Percentiles rank a stretch among this genome's conserved stretches.
phyloP scores from a whole-genome alignment of 2,888 invertebrate genomes.

The Sympetrum striolatum region DNA sequence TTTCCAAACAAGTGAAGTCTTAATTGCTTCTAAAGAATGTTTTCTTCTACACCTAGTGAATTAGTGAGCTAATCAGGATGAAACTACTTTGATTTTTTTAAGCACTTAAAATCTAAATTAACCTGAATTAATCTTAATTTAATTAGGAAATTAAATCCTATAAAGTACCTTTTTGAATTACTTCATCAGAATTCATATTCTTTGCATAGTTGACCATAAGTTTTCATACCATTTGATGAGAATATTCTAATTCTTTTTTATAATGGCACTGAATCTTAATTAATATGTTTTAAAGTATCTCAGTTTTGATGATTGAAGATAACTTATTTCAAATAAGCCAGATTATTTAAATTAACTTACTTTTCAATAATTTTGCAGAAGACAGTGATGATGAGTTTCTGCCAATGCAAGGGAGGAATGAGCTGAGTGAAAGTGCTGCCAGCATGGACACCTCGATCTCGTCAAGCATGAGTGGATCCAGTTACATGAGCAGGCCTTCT shows the following conservation, averaged over 20 bases:
- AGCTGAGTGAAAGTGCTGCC: conserved; percentile 69
- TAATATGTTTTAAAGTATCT: neutral
- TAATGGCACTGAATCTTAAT: neutral
- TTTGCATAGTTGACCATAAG: no score
- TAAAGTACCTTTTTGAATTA: no score
- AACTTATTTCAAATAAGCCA: no score
- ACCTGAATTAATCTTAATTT: no score
- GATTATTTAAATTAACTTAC: neutral
- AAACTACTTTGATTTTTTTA: no score
- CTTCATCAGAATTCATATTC: no score
- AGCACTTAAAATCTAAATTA: no score
- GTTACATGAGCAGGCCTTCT: conserved; percentile 44
- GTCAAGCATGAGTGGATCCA: conserved; percentile 64
- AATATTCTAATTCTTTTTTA: neutral
- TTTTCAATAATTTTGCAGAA: conserved; percentile 57
- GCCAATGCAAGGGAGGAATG: conserved; percentile 62
- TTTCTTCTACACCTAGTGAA: no score
- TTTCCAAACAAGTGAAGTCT: no score
- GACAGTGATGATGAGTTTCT: conserved; percentile 73
- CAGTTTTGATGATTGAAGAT: neutral
- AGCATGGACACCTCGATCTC: conserved; percentile 75
- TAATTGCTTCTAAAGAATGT: no score
- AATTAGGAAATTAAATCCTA: no score
- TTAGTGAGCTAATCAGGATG: no score
- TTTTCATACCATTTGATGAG: neutral